Base-by-base conservation (phyloP, 2,113 vertebrate species). In the Tupaia chinensis region DNA sequence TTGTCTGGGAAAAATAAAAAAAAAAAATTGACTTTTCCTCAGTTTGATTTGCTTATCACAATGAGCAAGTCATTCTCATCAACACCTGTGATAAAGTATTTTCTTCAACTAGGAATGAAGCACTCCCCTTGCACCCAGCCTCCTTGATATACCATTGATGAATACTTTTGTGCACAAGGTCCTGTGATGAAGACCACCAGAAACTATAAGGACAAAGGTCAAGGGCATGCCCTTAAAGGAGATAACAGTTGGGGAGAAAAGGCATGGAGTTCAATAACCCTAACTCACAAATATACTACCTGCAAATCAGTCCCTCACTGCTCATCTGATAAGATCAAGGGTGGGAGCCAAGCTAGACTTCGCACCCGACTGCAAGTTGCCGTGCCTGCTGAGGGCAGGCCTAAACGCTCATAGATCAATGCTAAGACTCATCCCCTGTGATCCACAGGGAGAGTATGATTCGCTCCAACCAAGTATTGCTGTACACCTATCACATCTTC, bases 1-100 rank as follows among this genome's bases (percentile, higher is more conserved):
- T n/a, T 83, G 13, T 91, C 85, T 93, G 68, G 29, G 25, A 70
- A 87, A 20, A 92, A 61, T 86, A 74, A 56, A 23, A 85, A 84
- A 73, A 87, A 34, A 53, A 93, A 93, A 86, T 20, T 22, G 89
- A 81, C 32, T 81, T 65, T 34, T 32, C 13, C 70, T 17, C 54
- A 1, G 22, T 65, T 61, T 78, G 44, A 74, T 13, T 79, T 83
- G 89, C 73, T 95, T 65, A 92, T 80, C 84, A 63, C 25, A 22
- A 29, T 15, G 32, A 19, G 27, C 44, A 34, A 93, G 16, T 53
- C 54, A 91, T n/a, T 74, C 65, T 65, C 74, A 89, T 69, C 56
- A 80, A 60, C 13, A 3, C 93, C 63, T 60, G 19, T 20, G 44
- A 94, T 34, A 69, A 84, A 89, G 66, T 16, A 72, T 29, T 10